Conservation (phyloP, 1,140 invertebrate species). For the Ceratina japonica region DNA sequence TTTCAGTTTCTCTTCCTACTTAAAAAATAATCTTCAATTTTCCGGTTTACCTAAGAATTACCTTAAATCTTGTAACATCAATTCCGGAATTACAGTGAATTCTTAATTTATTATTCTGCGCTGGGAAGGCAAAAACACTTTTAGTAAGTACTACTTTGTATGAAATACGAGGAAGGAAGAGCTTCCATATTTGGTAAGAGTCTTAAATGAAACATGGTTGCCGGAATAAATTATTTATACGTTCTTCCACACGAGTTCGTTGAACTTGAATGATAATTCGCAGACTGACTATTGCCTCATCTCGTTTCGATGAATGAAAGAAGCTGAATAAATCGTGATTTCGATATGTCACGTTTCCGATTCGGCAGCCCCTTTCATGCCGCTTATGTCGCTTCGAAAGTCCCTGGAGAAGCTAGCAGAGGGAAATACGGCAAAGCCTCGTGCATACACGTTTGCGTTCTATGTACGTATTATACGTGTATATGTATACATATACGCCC, state of each 20-base stretch:
- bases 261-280: conserved; percentile 24
- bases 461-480: too few species aligned
- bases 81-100: too few species aligned
- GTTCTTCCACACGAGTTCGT: conserved; percentile 19
- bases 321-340: conserved; percentile 47
- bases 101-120: too few species aligned
- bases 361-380: conserved; percentile 25
- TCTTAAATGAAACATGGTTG: neutral
- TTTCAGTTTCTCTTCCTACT: too few species aligned
- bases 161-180: too few species aligned
- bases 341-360: conserved; percentile 51
- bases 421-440: neutral
- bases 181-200: neutral
- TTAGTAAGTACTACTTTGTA: too few species aligned
- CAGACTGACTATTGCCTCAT: neutral
- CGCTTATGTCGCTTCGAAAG: conserved; percentile 30
- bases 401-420: conserved; percentile 12
- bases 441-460: neutral
- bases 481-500: too few species aligned
- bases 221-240: conserved; percentile 15
- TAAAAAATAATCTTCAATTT: too few species aligned
- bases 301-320: conserved; percentile 30
- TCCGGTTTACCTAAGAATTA: too few species aligned
- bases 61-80: too few species aligned
- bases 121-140: too few species aligned